Conservation (phyloP, 2,797 vertebrate species). For the Periparus ater region DNA sequence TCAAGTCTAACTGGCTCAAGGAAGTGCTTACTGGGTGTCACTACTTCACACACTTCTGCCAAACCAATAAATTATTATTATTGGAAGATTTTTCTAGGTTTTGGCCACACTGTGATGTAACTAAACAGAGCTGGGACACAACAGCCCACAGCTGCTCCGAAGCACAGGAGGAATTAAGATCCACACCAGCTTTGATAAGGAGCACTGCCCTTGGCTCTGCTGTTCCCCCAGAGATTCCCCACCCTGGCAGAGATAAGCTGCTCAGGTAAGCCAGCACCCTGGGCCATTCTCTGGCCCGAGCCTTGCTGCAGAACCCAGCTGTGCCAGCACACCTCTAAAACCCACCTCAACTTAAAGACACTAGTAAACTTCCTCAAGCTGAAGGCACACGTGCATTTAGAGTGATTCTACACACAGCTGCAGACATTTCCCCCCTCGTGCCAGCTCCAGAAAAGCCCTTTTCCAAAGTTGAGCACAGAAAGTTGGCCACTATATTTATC, state of each 20-base stretch:
- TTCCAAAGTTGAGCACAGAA: background rate
- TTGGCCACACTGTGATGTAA: background rate
- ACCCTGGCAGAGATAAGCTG: background rate
- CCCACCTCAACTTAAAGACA: background rate
- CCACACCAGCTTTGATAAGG: background rate
- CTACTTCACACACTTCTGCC: background rate
- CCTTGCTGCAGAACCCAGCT: background rate
- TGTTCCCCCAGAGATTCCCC: background rate
- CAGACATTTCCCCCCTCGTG: accelerated
- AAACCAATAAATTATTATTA: background rate
- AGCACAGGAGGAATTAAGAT: background rate
- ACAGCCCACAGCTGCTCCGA: background rate
- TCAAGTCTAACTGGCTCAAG: background rate
- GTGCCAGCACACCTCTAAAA: background rate
- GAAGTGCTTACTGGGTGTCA: background rate
- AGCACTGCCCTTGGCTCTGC: background rate
- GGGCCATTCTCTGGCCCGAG: background rate
- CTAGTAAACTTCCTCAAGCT: too few relatives aligned
- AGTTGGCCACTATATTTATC: background rate
- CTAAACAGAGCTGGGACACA: accelerated
- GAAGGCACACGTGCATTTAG: background rate
- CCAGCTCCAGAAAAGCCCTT: background rate
- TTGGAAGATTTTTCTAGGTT: background rate
- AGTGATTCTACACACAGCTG: background rate
- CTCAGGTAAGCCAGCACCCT: accelerated